Evolutionary conservation across 2,113 vertebrate species (phyloP).

Genomic region (Eupsittula cactorum): DNA sequence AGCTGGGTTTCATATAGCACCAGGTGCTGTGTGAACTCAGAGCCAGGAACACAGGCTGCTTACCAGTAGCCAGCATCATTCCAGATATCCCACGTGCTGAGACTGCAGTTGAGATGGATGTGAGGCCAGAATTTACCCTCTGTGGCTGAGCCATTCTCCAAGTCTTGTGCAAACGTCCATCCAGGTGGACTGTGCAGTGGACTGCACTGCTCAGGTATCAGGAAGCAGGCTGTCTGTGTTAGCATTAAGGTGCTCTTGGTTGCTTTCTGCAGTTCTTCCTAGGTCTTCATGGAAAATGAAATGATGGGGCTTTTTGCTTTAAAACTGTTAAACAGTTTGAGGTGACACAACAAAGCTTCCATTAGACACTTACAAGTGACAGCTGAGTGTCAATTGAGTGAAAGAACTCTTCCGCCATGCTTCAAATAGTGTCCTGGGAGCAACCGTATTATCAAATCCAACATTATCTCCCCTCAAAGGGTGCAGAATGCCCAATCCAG

Average conservation of each 20-base stretch:
- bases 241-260: not conserved
- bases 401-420: not conserved
- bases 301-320: not conserved
- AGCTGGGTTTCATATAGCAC: not conserved
- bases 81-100: not conserved
- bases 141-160: not conserved
- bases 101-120: not conserved
- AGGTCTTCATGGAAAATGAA: not conserved
- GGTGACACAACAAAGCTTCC: not conserved
- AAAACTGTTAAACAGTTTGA: not conserved
- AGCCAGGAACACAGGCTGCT: not conserved
- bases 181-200: not conserved
- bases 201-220: not conserved
- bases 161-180: not conserved
- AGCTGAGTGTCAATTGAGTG: not conserved
- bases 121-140: not conserved
- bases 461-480: not conserved
- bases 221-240: not conserved
- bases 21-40: not conserved
- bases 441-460: not conserved
- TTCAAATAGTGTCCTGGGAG: not conserved
- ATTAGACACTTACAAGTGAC: not conserved
- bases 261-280: not conserved
- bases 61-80: not conserved
- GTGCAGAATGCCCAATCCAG: not conserved